phyloP scores from a whole-genome alignment of 2,888 invertebrate genomes.

The Odontomyia ornata region DNA sequence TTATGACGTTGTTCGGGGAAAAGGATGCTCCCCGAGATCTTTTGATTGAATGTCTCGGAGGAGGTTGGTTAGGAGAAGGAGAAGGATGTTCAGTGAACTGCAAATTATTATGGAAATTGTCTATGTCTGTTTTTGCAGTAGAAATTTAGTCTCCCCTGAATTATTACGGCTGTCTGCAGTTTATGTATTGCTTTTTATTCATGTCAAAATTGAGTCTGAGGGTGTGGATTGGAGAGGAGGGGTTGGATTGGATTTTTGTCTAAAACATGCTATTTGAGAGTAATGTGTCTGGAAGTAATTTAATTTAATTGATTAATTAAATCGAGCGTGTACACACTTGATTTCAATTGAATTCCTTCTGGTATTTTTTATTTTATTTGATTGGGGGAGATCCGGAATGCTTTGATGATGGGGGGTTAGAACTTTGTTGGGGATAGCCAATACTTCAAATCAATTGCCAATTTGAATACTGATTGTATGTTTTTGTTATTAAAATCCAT shows the following conservation, averaged over 20 bases:
- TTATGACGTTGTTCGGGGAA: too few relatives aligned
- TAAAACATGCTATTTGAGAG: neutral
- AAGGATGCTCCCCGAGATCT: too few relatives aligned
- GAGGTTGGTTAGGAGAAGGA: neutral
- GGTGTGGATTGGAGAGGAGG: neutral
- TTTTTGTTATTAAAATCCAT: too few relatives aligned
- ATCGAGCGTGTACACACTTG: neutral
- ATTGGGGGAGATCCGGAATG: too few relatives aligned
- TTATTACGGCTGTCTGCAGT: neutral
- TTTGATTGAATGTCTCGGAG: too few relatives aligned
- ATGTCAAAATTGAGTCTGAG: too few relatives aligned
- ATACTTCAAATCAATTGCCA: too few relatives aligned
- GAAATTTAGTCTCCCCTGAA: neutral
- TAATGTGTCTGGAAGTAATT: constrained; percentile 25
- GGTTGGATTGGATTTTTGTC: neutral
- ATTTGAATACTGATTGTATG: too few relatives aligned
- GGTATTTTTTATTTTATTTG: too few relatives aligned
- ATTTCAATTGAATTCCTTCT: too few relatives aligned
- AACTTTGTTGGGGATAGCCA: too few relatives aligned
- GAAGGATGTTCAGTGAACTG: constrained; percentile 10
- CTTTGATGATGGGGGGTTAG: too few relatives aligned
- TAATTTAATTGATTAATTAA: constrained; percentile 18
- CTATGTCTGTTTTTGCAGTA: neutral
- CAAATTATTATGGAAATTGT: constrained; percentile 28
- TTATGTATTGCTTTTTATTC: constrained; percentile 10